Evolutionary conservation across 2,888 invertebrate species (phyloP), one percentile per base, ranked within the genome.

Genomic region (Amphipoea lucens): DNA sequence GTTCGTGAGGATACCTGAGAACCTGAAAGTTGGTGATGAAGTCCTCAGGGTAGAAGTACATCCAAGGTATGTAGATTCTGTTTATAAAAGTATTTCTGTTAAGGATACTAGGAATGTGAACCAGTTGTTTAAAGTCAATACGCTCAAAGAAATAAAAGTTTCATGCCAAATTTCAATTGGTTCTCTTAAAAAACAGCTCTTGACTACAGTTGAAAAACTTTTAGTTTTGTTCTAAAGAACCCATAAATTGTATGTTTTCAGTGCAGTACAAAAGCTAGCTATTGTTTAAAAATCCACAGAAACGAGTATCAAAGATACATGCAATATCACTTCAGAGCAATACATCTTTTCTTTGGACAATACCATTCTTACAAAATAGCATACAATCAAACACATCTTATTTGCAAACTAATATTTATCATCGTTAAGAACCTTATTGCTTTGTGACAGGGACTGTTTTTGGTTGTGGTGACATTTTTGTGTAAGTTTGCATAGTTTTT

Each of bases 1-100:
- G 90, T 99, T 99, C 92, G 98, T 99, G 81, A 97, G 99, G 88
- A 98, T 99, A 86, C 98, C 98, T 11, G 99, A 99, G 94, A 98
- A 98, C 94, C 96, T 98, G 11, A 96, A 97, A 80, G 97, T 98
- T 2, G 98, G 98, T 20, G 98, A 98, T 76, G 98, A 98, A 94
- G 98, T 99, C 20, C 96, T 99, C 48, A 97, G 97, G 85, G 97
- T 99, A 11, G 98, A 98, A 95, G 98, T 98, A n/a, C 98, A 98
- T 96, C 98, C 99, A 11, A 97, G 98, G 93, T 97, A 94, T 84
- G 90, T 40, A 40, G 2, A 4, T 11, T 20, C n/a, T 1, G 0
- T n/a, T 11, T n/a, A 60, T n/a, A 60, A 60, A n/a, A 60, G 57
- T n/a, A 11, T 60, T 60, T 60, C 2, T 60, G 57, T n/a, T 60